Percentiles rank a stretch among this genome's conserved stretches.
These are phyloP conservation scores for Erinaceus europaeus DNA, from an alignment of 2,113 vertebrate species.

Conservation along the genomic window DNA sequence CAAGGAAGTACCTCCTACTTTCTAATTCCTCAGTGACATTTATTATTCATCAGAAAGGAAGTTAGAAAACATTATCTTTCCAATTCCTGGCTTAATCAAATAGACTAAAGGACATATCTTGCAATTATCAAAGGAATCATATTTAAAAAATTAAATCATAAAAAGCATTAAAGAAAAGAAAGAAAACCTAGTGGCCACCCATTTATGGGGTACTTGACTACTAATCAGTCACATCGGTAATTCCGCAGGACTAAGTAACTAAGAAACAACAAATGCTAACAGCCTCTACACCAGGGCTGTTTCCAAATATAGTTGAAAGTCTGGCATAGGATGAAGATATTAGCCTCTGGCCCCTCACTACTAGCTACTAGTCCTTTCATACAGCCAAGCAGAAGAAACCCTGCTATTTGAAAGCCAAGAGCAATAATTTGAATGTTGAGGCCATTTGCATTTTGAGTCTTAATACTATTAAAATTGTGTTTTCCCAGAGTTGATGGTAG, in stretches of 20 bases:
- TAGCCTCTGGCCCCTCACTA: neutral
- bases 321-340: neutral
- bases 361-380: neutral
- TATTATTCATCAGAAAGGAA: constrained; percentile 87
- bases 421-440: neutral
- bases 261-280: constrained; percentile 25
- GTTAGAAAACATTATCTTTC: constrained; percentile 80
- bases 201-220: constrained; percentile 32
- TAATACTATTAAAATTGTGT: neutral
- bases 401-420: neutral
- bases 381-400: neutral
- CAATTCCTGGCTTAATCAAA: constrained; percentile 74
- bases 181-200: constrained; percentile 51
- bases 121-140: constrained; percentile 63
- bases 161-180: constrained; percentile 61
- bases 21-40: constrained; percentile 84
- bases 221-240: constrained; percentile 18
- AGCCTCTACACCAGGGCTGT: neutral
- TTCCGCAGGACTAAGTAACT: neutral
- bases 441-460: neutral
- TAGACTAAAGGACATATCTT: constrained; percentile 74
- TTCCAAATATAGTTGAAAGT: neutral
- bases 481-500: neutral
- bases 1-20: constrained; percentile 78
- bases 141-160: constrained; percentile 60